A percentile compares a stretch with the other conserved stretches of the same genome.
phyloP scores from a whole-genome alignment of 1,140 invertebrate species.

The Cotesia glomerata region DNA sequence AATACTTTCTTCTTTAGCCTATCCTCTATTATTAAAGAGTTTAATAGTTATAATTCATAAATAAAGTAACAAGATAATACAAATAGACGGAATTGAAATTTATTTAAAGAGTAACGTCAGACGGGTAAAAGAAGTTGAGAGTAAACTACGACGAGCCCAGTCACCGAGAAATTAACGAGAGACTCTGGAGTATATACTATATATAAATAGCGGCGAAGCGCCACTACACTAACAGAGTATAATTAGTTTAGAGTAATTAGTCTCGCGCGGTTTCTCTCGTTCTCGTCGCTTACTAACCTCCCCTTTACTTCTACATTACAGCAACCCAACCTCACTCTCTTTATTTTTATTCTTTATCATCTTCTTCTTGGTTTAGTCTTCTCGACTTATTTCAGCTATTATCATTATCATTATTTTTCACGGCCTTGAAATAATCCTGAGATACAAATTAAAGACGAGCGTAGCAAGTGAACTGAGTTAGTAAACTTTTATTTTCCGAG shows the following conservation, averaged over 20 bases:
- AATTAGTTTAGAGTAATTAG: constrained; percentile 60
- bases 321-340: neutral
- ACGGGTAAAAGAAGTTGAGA: no score
- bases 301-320: neutral
- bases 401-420: neutral
- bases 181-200: constrained; percentile 2
- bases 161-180: neutral
- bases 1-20: no score
- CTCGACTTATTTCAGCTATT: no score
- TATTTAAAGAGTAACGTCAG: no score
- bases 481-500: no score
- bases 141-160: no score
- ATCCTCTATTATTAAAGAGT: no score
- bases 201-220: neutral
- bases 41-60: no score
- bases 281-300: constrained; percentile 19
- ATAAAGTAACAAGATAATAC: no score
- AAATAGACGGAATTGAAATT: no score
- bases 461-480: neutral
- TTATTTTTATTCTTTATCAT: no score
- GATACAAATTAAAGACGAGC: neutral
- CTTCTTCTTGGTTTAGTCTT: no score
- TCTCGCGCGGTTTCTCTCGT: constrained; percentile 32
- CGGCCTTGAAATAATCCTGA: constrained; percentile 17
- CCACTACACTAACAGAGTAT: constrained; percentile 49